These are phyloP conservation scores for Lordiphosa clarofinis DNA, from an alignment of 1,140 invertebrate species.

Conservation along the genomic window DNA sequence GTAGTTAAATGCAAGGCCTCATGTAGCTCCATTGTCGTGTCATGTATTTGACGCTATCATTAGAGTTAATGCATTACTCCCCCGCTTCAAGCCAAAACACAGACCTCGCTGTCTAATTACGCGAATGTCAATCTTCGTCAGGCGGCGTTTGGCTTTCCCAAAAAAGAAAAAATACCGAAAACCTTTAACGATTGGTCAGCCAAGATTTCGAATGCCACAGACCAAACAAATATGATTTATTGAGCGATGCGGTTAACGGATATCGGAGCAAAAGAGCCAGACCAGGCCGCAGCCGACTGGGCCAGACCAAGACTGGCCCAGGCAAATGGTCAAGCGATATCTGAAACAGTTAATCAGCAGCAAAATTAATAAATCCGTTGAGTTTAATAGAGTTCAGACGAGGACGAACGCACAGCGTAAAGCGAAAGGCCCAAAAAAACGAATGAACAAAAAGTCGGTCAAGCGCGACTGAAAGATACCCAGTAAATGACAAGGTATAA, in stretches of 20 bases:
- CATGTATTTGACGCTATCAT: constrained; percentile 46
- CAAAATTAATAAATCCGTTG: constrained; percentile 75
- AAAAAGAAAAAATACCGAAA: background rate
- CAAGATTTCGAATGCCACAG: constrained; percentile 41
- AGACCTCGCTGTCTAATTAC: constrained; percentile 34
- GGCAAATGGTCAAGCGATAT: constrained; percentile 53
- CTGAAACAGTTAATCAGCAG: constrained; percentile 76
- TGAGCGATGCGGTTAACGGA: constrained; percentile 61
- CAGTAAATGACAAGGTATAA: no score
- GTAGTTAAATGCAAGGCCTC: constrained; percentile 11
- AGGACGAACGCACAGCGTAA: constrained; percentile 25
- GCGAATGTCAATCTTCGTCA: constrained; percentile 46
- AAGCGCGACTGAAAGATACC: no score
- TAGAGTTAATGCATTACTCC: constrained; percentile 34
- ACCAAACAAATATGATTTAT: constrained; percentile 65
- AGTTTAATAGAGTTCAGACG: constrained; percentile 77
- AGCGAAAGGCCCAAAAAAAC: constrained; percentile 21
- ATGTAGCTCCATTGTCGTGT: constrained; percentile 38
- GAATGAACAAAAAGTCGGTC: constrained; percentile 21
- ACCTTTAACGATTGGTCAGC: constrained; percentile 28
- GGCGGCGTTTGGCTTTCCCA: constrained; percentile 16
- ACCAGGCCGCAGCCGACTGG: constrained; percentile 8
- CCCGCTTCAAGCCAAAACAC: constrained; percentile 1
- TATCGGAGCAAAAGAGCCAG: constrained; percentile 28
- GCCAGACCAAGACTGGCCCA: constrained; percentile 17